A percentile compares a stretch with the other conserved stretches of the same genome.
Evolutionary conservation across 2,888 invertebrate species (phyloP).

Genomic region (Drosophila greeni): DNA sequence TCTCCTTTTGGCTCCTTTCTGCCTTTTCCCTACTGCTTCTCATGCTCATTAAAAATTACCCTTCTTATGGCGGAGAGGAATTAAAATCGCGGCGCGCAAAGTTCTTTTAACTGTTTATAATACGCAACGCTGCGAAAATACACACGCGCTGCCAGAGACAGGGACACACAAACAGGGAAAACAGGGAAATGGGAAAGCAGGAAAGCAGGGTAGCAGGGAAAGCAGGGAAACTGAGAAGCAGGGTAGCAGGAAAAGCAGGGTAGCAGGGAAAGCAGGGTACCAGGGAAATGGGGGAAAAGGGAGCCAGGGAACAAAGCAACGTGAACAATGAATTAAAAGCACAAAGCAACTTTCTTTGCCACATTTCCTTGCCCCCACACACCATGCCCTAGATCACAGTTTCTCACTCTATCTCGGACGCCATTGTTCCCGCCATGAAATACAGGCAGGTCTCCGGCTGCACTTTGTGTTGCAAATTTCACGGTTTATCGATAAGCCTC

Average conservation of each 20-base stretch:
- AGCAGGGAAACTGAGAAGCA: neutral
- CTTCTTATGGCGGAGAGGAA: slow-evolving; percentile 69
- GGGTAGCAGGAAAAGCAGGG: too few species aligned
- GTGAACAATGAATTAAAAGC: slow-evolving; percentile 48
- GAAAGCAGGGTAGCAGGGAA: neutral
- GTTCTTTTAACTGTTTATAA: slow-evolving; percentile 71
- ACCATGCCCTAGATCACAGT: slow-evolving; percentile 6
- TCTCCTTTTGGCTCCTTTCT: slow-evolving; percentile 6
- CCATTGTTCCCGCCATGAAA: slow-evolving; percentile 16
- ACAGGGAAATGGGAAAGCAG: neutral
- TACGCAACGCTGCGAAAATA: slow-evolving; percentile 64
- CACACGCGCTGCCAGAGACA: slow-evolving; percentile 29
- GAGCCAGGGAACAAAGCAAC: slow-evolving; percentile 36
- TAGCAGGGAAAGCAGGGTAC: neutral
- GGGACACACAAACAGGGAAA: slow-evolving; percentile 2
- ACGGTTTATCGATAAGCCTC: slow-evolving; percentile 18
- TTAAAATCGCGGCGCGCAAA: slow-evolving; percentile 65
- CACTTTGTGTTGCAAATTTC: slow-evolving; percentile 27
- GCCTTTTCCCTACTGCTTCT: slow-evolving; percentile 9
- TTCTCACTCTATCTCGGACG: slow-evolving; percentile 15
- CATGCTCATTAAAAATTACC: slow-evolving; percentile 74
- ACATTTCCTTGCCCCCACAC: slow-evolving; percentile 39
- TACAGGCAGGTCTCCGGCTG: slow-evolving; percentile 22
- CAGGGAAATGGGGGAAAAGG: neutral
- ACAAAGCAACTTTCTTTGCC: slow-evolving; percentile 55